A percentile compares a stretch with the other conserved stretches of the same genome.
Evolutionary conservation across 2,888 invertebrate species (phyloP).

Genomic region (Polyommatus icarus): DNA sequence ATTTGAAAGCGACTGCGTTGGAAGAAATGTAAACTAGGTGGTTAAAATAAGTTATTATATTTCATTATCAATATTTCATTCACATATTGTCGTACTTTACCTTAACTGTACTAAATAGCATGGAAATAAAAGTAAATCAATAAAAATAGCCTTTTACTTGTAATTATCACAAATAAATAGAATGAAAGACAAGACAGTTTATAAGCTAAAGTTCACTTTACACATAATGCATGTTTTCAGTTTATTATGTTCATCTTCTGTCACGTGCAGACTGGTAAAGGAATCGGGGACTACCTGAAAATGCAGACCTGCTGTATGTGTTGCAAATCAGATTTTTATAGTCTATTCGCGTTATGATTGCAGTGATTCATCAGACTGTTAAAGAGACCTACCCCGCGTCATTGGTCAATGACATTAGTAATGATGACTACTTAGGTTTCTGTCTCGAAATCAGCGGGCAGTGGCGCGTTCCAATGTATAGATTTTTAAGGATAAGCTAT

Average conservation of each 20-base stretch:
- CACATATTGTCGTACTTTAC: too few species aligned
- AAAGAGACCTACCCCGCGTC: too few species aligned
- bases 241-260: slow-evolving; percentile 45
- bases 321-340: not conserved
- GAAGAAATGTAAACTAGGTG: too few species aligned
- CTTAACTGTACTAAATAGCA: not conserved
- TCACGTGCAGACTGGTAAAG: slow-evolving; percentile 43
- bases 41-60: too few species aligned
- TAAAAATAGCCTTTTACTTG: not conserved
- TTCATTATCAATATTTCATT: too few species aligned
- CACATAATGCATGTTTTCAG: slow-evolving; percentile 42
- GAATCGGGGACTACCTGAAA: slow-evolving; percentile 65
- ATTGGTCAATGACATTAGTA: too few species aligned
- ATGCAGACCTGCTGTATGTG: slow-evolving; percentile 44
- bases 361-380: not conserved
- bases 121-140: not conserved
- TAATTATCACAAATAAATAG: not conserved
- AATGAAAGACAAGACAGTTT: slow-evolving; percentile 40
- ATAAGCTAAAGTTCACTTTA: slow-evolving; percentile 56
- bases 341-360: not conserved
- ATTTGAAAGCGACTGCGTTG: too few species aligned
- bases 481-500: too few species aligned
- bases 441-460: too few species aligned
- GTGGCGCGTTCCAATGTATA: too few species aligned
- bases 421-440: too few species aligned